Base-by-base conservation (phyloP, 2,113 vertebrate species). In the Urocitellus parryii region DNA sequence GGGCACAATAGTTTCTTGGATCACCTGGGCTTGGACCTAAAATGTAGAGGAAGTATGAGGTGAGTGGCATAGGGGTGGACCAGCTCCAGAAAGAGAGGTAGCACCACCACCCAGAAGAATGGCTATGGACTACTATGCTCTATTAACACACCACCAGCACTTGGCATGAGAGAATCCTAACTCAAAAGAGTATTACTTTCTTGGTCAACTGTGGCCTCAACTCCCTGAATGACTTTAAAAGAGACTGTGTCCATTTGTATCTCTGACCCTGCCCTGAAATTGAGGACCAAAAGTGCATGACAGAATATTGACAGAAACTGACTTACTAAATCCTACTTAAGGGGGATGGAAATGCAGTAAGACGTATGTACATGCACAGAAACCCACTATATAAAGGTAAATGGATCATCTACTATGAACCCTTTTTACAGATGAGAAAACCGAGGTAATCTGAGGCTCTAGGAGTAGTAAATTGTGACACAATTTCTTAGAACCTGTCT, bases 11-110 rank as follows among this genome's bases (percentile, higher is more conserved):
- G 99, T 99, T 98, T 99, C 99, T 90, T 99, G 99, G 97, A 99
- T 99, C 96, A 99, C 99, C 98, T 99, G 99, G 17, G 99, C 99
- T 96, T 99, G 99, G 51, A 99, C 99, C 99, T 99, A 96, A 18
- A 56, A 87, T 3, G 16, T 8, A 82, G 76, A 58, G 9, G 32
- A 17, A 92, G 32, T 24, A 7, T 94, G 74, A 95, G 51, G 45
- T 5, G n/a, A 76, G 80, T 77, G 32, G n/a, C 20, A 27, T 8
- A 85, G 42, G 14, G 6, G 25, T 25, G 4, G 13, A 51, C 10
- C 14, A 61, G 56, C 63, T 80, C 34, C 0, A n/a, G 74, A 42
- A 29, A 51, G 53, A 34, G 27, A 8, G 37, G 53, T 4, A 11
- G 17, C 32, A 70, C 42, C 22, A 27, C 8, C 25, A 5, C 11